These are phyloP conservation scores for Rhynchophorus ferrugineus DNA, from an alignment of 1,140 invertebrate genomes.

Conservation along the genomic window DNA sequence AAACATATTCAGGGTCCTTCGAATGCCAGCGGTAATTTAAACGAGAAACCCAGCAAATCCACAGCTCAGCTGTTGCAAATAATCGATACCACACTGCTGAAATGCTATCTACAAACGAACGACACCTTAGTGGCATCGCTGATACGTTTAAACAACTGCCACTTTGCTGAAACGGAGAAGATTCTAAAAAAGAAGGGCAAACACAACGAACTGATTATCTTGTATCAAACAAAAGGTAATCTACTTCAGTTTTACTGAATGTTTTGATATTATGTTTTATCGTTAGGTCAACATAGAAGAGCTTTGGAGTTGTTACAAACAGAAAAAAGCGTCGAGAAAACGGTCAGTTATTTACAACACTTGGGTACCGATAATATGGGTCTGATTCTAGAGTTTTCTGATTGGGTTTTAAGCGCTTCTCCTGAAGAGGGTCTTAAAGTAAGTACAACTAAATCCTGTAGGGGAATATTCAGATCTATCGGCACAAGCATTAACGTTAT, in stretches of 20 bases:
- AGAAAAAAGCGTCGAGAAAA: conserved; percentile 71
- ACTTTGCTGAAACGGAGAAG: conserved; percentile 88
- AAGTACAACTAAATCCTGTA: no score
- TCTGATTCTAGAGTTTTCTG: conserved; percentile 90
- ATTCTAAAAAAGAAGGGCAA: conserved; percentile 82
- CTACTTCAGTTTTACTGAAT: neutral
- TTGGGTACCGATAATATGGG: conserved; percentile 78
- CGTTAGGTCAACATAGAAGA: conserved; percentile 67
- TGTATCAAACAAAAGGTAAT: conserved; percentile 84
- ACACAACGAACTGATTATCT: conserved; percentile 87
- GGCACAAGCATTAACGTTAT: no score
- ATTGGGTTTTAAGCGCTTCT: conserved; percentile 80
- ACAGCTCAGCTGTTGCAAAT: conserved; percentile 72
- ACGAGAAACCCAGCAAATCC: conserved; percentile 35
- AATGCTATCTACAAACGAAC: conserved; percentile 95
- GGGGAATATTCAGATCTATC: no score
- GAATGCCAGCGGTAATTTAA: conserved; percentile 38
- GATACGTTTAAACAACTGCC: conserved; percentile 89
- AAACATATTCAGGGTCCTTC: conserved; percentile 16
- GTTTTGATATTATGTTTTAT: neutral
- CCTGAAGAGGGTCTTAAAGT: conserved; percentile 80
- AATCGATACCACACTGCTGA: conserved; percentile 92
- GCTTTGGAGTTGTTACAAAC: conserved; percentile 81
- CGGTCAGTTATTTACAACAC: conserved; percentile 87
- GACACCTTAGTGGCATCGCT: conserved; percentile 87